These are phyloP conservation scores for Idaea dimidiata DNA, from an alignment of 2,888 invertebrate species.

Conservation along the genomic window DNA sequence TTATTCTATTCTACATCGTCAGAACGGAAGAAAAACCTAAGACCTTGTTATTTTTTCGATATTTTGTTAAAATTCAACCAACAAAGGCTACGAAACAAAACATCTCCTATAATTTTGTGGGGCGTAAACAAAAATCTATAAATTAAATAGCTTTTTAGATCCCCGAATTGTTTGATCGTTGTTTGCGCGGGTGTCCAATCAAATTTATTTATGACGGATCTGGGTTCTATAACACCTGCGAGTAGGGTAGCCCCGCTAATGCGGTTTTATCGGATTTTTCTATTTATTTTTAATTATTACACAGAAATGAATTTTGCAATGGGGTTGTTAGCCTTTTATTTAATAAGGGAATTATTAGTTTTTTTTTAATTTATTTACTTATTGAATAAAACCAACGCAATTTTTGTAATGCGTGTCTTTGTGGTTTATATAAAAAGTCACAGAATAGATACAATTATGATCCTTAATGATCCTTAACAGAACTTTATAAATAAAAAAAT, in stretches of 20 bases:
- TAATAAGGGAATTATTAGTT: neutral
- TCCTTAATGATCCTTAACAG: too few relatives aligned
- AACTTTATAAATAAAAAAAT: too few relatives aligned
- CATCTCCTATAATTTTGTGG: neutral
- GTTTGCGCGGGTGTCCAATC: slow-evolving; percentile 68
- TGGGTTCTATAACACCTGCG: slow-evolving; percentile 62
- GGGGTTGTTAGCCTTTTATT: neutral
- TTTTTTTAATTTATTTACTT: too few relatives aligned
- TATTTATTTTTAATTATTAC: slow-evolving; percentile 26
- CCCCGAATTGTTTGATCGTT: slow-evolving; percentile 53
- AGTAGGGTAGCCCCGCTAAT: slow-evolving; percentile 50
- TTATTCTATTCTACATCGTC: too few relatives aligned
- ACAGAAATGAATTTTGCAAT: neutral
- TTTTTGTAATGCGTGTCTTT: too few relatives aligned
- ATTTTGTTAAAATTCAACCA: neutral
- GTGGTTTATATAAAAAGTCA: too few relatives aligned
- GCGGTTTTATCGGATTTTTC: slow-evolving; percentile 48
- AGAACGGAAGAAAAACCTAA: too few relatives aligned
- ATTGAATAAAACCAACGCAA: too few relatives aligned
- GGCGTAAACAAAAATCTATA: neutral
- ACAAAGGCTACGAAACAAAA: neutral
- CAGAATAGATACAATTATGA: too few relatives aligned
- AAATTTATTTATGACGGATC: slow-evolving; percentile 74
- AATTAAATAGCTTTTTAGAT: slow-evolving; percentile 13
- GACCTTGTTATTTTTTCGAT: neutral